Evolutionary conservation across 2,888 invertebrate species (phyloP), one percentile per base, ranked within the genome.

Genomic region (Thymelicus sylvestris): DNA sequence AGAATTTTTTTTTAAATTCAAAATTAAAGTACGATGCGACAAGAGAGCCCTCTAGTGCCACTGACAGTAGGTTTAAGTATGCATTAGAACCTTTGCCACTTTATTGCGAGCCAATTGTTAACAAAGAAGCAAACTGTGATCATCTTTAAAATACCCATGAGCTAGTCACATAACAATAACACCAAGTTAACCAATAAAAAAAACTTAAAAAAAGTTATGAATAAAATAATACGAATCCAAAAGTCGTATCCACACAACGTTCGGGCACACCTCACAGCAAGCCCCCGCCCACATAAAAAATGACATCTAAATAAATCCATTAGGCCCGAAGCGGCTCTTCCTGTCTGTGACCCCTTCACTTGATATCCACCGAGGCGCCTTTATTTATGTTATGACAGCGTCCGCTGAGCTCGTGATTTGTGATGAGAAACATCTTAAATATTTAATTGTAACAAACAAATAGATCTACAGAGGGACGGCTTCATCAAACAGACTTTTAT

Each of bases 221-320:
- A 31, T 5, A 31, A 31, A 31, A 31, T 31, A 31, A 31, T 31
- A 31, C 3, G 31, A 24, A 15, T 62, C 24, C 19, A 63, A 8
- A 47, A 8, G 83, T 75, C 84, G 55, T 85, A 81, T 93, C 93
- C 91, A 88, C 71, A 80, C 73, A 83, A 85, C n/a, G n/a, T 57
- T 70, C 66, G 74, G 72, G 82, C 89, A 68, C 68, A 68, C 68
- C 68, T 68, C 63, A 68, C 68, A 63, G 31, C 63, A 80, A 88
- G 91, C 91, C 90, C 90, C 92, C 93, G 93, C 93, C 93, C 93
- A 93, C 93, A 92, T 93, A 93, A 93, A 93, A 93, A 93, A 93
- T 93, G 93, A 93, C 93, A 92, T 93, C 93, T 93, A 93, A 93
- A 93, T 93, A 93, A 92, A 93, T 93, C 93, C 93, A 93, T 93